phyloP scores from a whole-genome alignment of 2,113 vertebrate species.

The Tinamus guttatus region DNA sequence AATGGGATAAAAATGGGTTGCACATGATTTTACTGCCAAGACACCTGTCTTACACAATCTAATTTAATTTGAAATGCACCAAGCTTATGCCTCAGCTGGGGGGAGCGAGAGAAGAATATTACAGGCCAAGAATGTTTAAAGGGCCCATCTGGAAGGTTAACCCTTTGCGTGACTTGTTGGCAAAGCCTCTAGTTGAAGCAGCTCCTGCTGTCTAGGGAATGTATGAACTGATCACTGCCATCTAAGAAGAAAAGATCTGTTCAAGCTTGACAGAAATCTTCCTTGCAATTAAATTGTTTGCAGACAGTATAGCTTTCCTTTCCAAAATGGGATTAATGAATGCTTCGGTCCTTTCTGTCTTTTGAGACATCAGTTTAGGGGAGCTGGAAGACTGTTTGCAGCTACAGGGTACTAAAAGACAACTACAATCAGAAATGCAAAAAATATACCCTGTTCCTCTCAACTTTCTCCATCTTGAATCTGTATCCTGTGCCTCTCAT shows the following conservation, averaged over 20 bases:
- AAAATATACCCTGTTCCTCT: not conserved
- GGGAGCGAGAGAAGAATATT: constrained; percentile 77
- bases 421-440: not conserved
- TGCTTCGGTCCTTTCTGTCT: not conserved
- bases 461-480: not conserved
- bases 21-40: constrained; percentile 78
- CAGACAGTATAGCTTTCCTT: constrained; percentile 46
- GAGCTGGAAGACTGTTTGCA: not conserved
- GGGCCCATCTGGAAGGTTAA: constrained; percentile 81
- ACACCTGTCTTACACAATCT: constrained; percentile 79
- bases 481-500: not conserved
- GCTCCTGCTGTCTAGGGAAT: constrained; percentile 63
- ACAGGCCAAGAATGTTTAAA: constrained; percentile 66
- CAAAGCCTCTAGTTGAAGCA: constrained; percentile 74
- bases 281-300: constrained; percentile 65
- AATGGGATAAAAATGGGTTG: constrained; percentile 81
- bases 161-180: constrained; percentile 71
- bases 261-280: constrained; percentile 58
- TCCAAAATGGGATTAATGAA: not conserved
- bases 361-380: constrained; percentile 24
- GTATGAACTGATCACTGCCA: constrained; percentile 66
- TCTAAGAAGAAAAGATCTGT: constrained; percentile 47
- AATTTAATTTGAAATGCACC: constrained; percentile 82
- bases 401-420: not conserved
- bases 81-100: constrained; percentile 78